phyloP scores from a whole-genome alignment of 2,113 vertebrate genomes.

The Noturus placidus region DNA sequence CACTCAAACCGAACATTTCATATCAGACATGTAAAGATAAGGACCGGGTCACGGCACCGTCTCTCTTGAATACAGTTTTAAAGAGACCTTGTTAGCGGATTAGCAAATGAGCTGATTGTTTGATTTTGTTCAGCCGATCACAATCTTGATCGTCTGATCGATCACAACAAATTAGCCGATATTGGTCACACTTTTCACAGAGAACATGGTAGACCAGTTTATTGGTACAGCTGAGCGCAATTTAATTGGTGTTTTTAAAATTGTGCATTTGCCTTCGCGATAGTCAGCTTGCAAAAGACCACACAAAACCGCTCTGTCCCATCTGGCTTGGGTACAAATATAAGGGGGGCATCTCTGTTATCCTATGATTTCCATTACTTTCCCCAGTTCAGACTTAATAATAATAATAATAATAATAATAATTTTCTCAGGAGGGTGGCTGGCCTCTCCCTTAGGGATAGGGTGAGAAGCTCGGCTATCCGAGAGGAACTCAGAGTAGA shows the following conservation, averaged over 20 bases:
- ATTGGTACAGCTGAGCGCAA: neutral
- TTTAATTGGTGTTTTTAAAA: neutral
- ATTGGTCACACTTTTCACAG: neutral
- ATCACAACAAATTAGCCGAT: neutral
- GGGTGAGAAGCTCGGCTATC: too few relatives aligned
- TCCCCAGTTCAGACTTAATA: neutral
- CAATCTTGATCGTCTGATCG: neutral
- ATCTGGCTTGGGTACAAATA: neutral
- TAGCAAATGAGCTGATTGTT: neutral
- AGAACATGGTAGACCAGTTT: neutral
- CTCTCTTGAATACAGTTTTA: conserved; percentile 41
- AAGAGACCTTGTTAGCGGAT: conserved; percentile 5
- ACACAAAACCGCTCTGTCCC: neutral
- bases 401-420: neutral
- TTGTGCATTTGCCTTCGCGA: neutral
- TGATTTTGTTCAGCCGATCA: neutral
- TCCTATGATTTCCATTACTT: neutral
- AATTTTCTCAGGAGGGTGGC: too few relatives aligned
- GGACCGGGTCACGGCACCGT: conserved; percentile 44
- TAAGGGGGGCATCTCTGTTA: neutral
- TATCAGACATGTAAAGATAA: conserved; percentile 62
- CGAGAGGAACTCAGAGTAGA: too few relatives aligned
- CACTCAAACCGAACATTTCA: conserved; percentile 69
- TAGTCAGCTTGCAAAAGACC: neutral
- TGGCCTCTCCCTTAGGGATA: too few relatives aligned